Conservation (phyloP, 2,113 vertebrate species). For the Indicator indicator region DNA sequence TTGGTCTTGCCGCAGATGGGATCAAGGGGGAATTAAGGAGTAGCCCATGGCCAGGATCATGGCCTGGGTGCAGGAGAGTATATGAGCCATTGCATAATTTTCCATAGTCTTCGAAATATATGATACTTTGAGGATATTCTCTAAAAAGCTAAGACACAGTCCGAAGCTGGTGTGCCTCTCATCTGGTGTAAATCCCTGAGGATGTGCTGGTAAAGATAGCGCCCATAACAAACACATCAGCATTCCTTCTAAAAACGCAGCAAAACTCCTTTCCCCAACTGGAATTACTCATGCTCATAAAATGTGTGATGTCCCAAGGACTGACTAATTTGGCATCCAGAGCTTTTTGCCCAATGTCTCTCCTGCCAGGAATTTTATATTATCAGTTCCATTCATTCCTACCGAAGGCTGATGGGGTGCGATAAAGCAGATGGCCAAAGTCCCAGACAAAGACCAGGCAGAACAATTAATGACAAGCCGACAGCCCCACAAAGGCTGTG, state of each 20-base stretch:
- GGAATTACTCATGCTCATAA: conserved; percentile 61
- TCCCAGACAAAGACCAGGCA: conserved; percentile 56
- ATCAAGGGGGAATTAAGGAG: background rate
- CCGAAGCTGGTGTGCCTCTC: background rate
- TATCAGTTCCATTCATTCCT: conserved; percentile 55
- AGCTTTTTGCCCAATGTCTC: conserved; percentile 24
- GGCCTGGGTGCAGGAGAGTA: background rate
- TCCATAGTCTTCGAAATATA: background rate
- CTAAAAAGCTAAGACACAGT: background rate
- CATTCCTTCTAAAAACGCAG: background rate
- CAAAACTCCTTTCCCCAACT: conserved; percentile 42
- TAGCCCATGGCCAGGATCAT: background rate
- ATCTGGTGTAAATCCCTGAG: background rate
- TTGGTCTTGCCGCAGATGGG: background rate
- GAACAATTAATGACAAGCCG: conserved; percentile 62
- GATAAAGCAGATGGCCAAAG: conserved; percentile 71
- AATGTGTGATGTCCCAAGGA: conserved; percentile 17
- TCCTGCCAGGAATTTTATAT: conserved; percentile 48
- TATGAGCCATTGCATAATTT: background rate
- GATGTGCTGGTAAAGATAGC: background rate
- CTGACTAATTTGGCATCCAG: conserved; percentile 41
- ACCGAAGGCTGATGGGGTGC: conserved; percentile 52
- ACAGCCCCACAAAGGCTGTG: conserved; percentile 69
- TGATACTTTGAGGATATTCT: background rate
- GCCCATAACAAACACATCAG: background rate